A percentile compares a stretch with the other conserved stretches of the same genome.
These are phyloP conservation scores for Corynorhinus townsendii DNA, from an alignment of 2,113 vertebrate species.

Conservation along the genomic window DNA sequence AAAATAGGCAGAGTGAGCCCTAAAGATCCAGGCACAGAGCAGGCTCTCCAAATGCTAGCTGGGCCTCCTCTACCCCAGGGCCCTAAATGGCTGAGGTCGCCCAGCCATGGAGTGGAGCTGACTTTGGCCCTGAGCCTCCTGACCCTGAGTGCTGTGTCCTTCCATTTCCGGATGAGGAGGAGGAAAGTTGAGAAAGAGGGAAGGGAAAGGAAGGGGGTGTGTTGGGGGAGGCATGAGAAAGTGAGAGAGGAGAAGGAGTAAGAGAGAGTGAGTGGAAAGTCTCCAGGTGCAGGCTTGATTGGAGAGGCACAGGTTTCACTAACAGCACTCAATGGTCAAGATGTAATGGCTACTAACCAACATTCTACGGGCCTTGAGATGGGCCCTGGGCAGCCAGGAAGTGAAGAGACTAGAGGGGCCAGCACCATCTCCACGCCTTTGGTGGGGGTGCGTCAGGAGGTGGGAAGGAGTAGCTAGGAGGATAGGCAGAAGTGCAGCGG, in stretches of 20 bases:
- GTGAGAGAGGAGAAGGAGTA: background rate
- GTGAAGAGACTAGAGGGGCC: background rate
- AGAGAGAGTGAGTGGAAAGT: background rate
- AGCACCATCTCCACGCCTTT: background rate
- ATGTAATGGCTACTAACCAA: background rate
- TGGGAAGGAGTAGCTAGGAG: background rate
- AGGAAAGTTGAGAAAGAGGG: background rate
- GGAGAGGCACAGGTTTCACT: background rate
- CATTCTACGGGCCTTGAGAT: background rate
- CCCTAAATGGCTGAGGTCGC: background rate
- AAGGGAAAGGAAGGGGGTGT: background rate
- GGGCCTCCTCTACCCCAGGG: background rate
- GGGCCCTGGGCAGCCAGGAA: background rate
- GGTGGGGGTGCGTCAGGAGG: background rate
- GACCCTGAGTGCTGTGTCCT: background rate
- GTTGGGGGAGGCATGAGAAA: rapidly evolving
- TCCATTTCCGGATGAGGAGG: background rate
- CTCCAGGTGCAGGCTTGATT: background rate
- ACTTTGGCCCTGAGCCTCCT: background rate
- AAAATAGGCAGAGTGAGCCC: background rate
- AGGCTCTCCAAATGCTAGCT: too few species aligned
- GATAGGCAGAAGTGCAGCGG: background rate
- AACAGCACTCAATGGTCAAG: background rate
- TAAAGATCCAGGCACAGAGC: background rate
- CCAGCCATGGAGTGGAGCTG: background rate